These are phyloP conservation scores for Melanaphis sacchari DNA, from an alignment of 1,140 invertebrate genomes.

Conservation along the genomic window DNA sequence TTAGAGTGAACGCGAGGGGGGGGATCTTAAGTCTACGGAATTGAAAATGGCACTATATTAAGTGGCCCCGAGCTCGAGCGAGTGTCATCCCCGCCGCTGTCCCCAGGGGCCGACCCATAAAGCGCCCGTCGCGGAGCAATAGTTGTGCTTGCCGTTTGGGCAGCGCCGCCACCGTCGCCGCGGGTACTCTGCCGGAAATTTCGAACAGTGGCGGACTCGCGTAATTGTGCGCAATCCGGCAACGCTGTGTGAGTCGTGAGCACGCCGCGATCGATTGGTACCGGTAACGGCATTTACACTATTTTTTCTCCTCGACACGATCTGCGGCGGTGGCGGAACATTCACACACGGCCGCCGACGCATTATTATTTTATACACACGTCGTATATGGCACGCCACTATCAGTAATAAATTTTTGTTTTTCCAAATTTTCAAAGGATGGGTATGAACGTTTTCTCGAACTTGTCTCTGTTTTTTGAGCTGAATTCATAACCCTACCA, in stretches of 20 bases:
- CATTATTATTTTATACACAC: neutral
- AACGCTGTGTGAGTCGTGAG: constrained; percentile 46
- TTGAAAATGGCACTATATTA: constrained; percentile 58
- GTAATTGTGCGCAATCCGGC: constrained; percentile 31
- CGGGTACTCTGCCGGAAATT: constrained; percentile 41
- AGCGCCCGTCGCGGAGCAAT: constrained; percentile 53
- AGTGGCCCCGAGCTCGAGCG: constrained; percentile 59
- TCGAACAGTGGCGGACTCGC: constrained; percentile 43
- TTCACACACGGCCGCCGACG: neutral
- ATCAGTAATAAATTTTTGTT: neutral
- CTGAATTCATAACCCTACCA: neutral
- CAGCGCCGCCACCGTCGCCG: constrained; percentile 33
- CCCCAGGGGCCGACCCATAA: constrained; percentile 59
- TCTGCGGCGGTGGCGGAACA: constrained; percentile 24
- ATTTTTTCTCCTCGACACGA: constrained; percentile 54
- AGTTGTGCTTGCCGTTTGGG: constrained; percentile 39
- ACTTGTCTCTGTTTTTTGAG: neutral
- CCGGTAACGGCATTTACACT: constrained; percentile 55
- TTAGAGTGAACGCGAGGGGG: constrained; percentile 39
- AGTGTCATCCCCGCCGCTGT: constrained; percentile 60
- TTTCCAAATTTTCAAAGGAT: neutral
- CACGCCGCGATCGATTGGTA: constrained; percentile 56
- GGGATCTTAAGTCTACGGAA: constrained; percentile 56
- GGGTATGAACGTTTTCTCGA: neutral
- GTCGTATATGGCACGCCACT: neutral